Base-by-base conservation (phyloP, 2,113 vertebrate species). In the Protomyctophum bolini region DNA sequence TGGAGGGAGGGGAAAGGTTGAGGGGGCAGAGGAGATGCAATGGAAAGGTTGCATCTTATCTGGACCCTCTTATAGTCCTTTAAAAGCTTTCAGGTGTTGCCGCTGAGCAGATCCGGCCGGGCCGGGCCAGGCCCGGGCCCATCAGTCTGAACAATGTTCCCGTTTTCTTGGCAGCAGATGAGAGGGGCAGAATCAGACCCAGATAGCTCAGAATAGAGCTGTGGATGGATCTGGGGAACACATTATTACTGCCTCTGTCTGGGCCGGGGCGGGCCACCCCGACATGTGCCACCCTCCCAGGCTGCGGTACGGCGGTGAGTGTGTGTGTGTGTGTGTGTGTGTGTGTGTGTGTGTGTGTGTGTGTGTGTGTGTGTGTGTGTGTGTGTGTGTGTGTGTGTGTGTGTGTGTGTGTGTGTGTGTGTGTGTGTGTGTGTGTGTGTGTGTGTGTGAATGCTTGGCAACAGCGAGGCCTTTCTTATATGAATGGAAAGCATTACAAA, bases 81-180 rank as follows among this genome's bases (percentile, higher is more conserved):
- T 89, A 88, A 91, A 85, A 89, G 83, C 86, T 89, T 84, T 85
- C 87, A 91, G 85, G 87, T 92, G 84, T 78, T 29, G 73, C 77
- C 74, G 73, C 80, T 12, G 80, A 78, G 82, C 66, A 9, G 75
- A 87, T 83, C 74, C 10, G 47, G 55, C 72, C 41, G 15, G 63
- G 66, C 70, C 61, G 8, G 79, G 79, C 52, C 33, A 6, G 33
- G 33, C 33, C 33, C 33, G 33, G 33, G 33, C 33, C 33, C 33
- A 41, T 41, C 33, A 41, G 33, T 41, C 66, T 12, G 2, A 49
- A 64, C 56, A 48, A 6, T 48, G 68, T 54, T 11, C 46, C 52
- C 45, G 45, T 10, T 21, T 70, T 74, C 55, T 86, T 93, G 88
- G 91, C 91, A 88, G 41, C 70, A 82, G 82, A 88, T 90, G 70